A percentile compares a stretch with the other conserved stretches of the same genome.
Conservation (phyloP, 30 jellyfish, hydroid and myxozoan species). For the Morbakka virulenta region DNA sequence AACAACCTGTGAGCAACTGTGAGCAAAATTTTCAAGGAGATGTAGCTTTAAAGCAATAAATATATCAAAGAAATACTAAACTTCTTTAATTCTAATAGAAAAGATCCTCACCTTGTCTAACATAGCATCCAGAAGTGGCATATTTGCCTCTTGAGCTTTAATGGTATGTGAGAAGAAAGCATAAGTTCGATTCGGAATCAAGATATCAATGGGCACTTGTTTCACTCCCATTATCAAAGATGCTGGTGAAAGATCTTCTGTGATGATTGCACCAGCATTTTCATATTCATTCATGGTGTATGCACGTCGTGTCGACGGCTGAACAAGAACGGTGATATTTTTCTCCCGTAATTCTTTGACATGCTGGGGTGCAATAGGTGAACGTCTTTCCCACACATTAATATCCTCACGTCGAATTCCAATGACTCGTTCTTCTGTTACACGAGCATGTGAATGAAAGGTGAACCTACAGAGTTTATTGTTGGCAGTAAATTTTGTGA, state of each 20-base stretch:
- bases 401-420: slow-evolving; percentile 87
- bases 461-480: no score
- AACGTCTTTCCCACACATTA: slow-evolving; percentile 94
- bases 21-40: no score
- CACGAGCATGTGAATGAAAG: no score
- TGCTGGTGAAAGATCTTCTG: slow-evolving; percentile 88
- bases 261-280: slow-evolving; percentile 87
- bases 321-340: slow-evolving; percentile 80
- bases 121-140: slow-evolving; percentile 94
- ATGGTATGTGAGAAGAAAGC: slow-evolving; percentile 93
- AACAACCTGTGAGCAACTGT: no score
- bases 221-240: slow-evolving; percentile 88
- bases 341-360: slow-evolving; percentile 49
- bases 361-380: slow-evolving; percentile 92
- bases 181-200: slow-evolving; percentile 76
- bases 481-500: no score
- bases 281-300: slow-evolving; percentile 94
- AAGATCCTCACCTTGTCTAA: slow-evolving; percentile 61
- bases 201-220: slow-evolving; percentile 88
- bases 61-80: neutral
- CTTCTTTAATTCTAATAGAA: no score
- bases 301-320: slow-evolving; percentile 96
- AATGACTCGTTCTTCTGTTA: slow-evolving; percentile 38
- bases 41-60: no score
- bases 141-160: slow-evolving; percentile 93